Percentiles rank a stretch among this genome's conserved stretches.
Evolutionary conservation across 2,797 vertebrate species (phyloP).

Genomic region (Enteromius trimaculatus): DNA sequence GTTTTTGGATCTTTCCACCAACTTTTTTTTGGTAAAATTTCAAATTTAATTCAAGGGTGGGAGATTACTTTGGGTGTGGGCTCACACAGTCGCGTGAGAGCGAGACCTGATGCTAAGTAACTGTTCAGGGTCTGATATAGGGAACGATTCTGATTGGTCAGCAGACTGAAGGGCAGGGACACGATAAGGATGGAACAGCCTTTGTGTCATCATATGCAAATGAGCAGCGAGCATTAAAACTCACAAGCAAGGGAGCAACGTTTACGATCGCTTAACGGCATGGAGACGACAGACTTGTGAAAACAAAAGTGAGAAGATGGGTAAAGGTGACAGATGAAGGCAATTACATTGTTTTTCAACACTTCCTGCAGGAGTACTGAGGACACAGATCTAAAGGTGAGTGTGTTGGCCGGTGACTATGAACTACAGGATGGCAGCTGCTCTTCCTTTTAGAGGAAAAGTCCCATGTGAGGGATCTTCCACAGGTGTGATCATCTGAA

Average conservation of each 20-base stretch:
- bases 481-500: slow-evolving; percentile 53
- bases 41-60: slow-evolving; percentile 35
- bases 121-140: slow-evolving; percentile 62
- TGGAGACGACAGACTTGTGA: slow-evolving; percentile 34
- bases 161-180: slow-evolving; percentile 44
- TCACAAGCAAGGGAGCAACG: slow-evolving; percentile 24
- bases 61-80: slow-evolving; percentile 44
- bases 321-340: slow-evolving; percentile 50
- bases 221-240: slow-evolving; percentile 77
- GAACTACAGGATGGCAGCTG: slow-evolving; percentile 45
- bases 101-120: slow-evolving; percentile 41
- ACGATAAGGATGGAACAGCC: slow-evolving; percentile 74
- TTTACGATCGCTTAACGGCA: slow-evolving; percentile 54
- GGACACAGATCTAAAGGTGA: slow-evolving; percentile 62
- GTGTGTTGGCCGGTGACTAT: slow-evolving; percentile 45
- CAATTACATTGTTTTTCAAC: slow-evolving; percentile 58
- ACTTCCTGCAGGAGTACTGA: slow-evolving; percentile 57
- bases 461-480: slow-evolving; percentile 45
- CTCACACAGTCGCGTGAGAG: slow-evolving; percentile 6
- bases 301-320: slow-evolving; percentile 36
- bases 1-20: background rate
- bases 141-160: slow-evolving; percentile 54
- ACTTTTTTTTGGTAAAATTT: slow-evolving; percentile 21
- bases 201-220: slow-evolving; percentile 80
- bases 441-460: slow-evolving; percentile 45